phyloP scores from a whole-genome alignment of 1,140 invertebrate genomes.

The Bradynema listronoti region DNA sequence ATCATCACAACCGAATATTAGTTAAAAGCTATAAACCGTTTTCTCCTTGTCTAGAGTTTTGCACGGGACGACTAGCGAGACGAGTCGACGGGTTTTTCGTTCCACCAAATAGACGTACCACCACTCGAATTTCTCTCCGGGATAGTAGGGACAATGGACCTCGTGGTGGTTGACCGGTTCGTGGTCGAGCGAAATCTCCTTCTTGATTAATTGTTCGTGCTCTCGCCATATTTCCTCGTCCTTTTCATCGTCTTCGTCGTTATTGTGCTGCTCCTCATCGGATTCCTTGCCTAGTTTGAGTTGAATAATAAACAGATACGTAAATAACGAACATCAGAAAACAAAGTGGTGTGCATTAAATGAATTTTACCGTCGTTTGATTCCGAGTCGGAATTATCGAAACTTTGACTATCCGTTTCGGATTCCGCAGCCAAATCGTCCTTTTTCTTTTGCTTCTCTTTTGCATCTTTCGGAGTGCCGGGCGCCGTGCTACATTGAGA shows the following conservation, averaged over 20 bases:
- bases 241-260: slow-evolving; percentile 27
- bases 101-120: slow-evolving; percentile 99
- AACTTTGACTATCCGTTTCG: slow-evolving; percentile 1
- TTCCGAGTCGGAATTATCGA: slow-evolving; percentile 13
- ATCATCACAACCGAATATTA: slow-evolving; percentile 5
- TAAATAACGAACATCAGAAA: no score
- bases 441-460: slow-evolving; percentile 58
- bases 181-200: slow-evolving; percentile 60
- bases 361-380: slow-evolving; percentile 34
- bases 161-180: slow-evolving; percentile 70
- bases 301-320: no score
- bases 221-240: slow-evolving; percentile 36
- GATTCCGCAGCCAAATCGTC: slow-evolving; percentile 59
- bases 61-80: slow-evolving; percentile 84
- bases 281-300: slow-evolving; percentile 4
- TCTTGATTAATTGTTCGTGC: slow-evolving; percentile 32
- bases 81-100: slow-evolving; percentile 76
- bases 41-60: slow-evolving; percentile 62
- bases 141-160: slow-evolving; percentile 91
- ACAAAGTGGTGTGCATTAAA: no score
- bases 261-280: slow-evolving; percentile 24
- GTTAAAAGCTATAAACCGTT: slow-evolving; percentile 43
- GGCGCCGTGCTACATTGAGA: slow-evolving; percentile 12
- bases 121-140: slow-evolving; percentile 93
- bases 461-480: slow-evolving; percentile 12